phyloP scores from a whole-genome alignment of 1,140 invertebrate species.

The Subanguina moxae region DNA sequence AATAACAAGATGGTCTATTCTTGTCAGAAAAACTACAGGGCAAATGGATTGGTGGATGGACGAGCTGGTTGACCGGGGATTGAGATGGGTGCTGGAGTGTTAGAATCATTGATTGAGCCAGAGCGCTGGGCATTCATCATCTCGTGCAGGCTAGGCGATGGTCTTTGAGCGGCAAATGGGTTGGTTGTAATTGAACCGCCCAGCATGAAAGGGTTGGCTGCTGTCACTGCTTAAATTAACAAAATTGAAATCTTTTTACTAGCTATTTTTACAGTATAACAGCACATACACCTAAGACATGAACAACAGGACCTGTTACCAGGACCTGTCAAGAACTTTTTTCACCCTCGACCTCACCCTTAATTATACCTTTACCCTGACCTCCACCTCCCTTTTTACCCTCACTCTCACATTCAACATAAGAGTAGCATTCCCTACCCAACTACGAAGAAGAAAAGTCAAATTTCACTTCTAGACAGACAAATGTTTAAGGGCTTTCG shows the following conservation, averaged over 20 bases:
- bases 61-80: neutral
- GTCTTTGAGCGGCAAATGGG: slow-evolving; percentile 53
- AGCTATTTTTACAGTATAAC: no score
- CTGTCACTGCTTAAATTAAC: slow-evolving; percentile 37
- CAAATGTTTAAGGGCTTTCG: neutral
- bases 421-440: no score
- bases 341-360: no score
- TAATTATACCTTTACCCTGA: no score
- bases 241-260: slow-evolving; percentile 11
- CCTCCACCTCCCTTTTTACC: no score
- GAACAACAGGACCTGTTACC: no score
- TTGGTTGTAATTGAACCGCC: slow-evolving; percentile 42
- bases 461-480: neutral
- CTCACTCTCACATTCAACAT: no score
- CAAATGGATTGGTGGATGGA: slow-evolving; percentile 10
- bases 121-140: slow-evolving; percentile 41
- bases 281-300: no score
- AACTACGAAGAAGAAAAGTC: neutral
- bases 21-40: neutral
- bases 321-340: no score
- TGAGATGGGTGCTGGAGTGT: neutral
- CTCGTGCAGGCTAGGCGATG: slow-evolving; percentile 55
- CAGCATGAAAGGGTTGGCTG: slow-evolving; percentile 53
- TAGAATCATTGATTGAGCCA: neutral
- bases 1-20: no score